phyloP scores from a whole-genome alignment of 92 coral and sea anemone genomes.

The Actinernus sp. region DNA sequence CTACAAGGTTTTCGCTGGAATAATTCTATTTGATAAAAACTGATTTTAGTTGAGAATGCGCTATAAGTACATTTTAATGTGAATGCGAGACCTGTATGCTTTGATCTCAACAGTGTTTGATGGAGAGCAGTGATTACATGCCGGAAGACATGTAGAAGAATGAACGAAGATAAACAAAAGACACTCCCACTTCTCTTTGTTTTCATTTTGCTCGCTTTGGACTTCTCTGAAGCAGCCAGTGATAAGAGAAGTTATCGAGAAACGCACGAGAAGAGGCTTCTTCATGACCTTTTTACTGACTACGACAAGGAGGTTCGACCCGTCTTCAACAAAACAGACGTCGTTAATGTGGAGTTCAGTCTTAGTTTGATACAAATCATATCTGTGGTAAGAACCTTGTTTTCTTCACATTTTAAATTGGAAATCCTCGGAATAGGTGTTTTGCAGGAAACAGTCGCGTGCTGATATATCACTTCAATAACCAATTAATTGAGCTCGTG shows the following conservation, averaged over 20 bases:
- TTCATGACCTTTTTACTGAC: conserved; percentile 61
- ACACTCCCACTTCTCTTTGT: background rate
- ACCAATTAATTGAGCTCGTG: too few species aligned
- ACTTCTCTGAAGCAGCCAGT: background rate
- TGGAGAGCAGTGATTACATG: too few species aligned
- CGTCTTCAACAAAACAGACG: conserved; percentile 63
- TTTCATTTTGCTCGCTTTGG: background rate
- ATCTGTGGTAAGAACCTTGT: conserved; percentile 89
- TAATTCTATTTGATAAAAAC: too few species aligned
- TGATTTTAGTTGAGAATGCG: too few species aligned
- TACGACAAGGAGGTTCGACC: conserved; percentile 91
- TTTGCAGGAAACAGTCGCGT: too few species aligned
- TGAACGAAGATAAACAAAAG: background rate
- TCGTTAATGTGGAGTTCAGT: conserved; percentile 77
- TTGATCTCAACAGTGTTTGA: too few species aligned
- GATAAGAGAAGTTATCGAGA: conserved; percentile 2
- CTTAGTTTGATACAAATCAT: conserved; percentile 80
- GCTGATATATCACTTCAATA: too few species aligned
- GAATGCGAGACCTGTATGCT: too few species aligned
- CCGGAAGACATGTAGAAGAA: conserved; percentile 12
- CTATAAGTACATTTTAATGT: too few species aligned
- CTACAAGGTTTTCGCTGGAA: too few species aligned
- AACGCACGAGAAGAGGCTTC: conserved; percentile 76
- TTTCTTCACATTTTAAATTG: too few species aligned
- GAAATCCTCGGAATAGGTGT: too few species aligned